These are phyloP conservation scores for Lasioglossum oenotherae DNA, from an alignment of 2,888 invertebrate species.

Conservation along the genomic window DNA sequence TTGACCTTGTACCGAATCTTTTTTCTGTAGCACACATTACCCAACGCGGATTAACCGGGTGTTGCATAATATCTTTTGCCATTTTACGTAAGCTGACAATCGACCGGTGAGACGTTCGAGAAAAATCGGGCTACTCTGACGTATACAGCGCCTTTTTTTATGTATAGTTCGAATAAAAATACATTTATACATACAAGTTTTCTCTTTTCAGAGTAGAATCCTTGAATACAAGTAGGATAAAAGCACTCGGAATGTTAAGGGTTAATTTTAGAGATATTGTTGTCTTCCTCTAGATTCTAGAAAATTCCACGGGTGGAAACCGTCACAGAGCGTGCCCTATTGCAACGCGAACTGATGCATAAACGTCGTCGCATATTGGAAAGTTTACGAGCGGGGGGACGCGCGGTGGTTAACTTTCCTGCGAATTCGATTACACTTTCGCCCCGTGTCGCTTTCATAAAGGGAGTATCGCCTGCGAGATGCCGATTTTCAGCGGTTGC, in stretches of 20 bases:
- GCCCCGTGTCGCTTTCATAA: slow-evolving; percentile 20
- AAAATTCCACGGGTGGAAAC: background rate
- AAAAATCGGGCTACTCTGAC: slow-evolving; percentile 32
- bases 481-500: background rate
- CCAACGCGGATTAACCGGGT: slow-evolving; percentile 43
- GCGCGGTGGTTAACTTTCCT: slow-evolving; percentile 17
- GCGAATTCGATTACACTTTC: slow-evolving; percentile 39
- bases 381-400: slow-evolving; percentile 33
- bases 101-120: slow-evolving; percentile 26
- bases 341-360: slow-evolving; percentile 9
- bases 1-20: slow-evolving; percentile 51
- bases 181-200: background rate
- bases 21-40: slow-evolving; percentile 43
- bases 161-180: background rate
- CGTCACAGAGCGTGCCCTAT: slow-evolving; percentile 1
- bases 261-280: background rate
- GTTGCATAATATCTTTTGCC: slow-evolving; percentile 36
- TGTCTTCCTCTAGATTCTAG: background rate
- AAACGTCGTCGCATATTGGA: slow-evolving; percentile 32
- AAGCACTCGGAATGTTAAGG: background rate
- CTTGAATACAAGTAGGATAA: no score
- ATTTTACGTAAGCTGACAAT: slow-evolving; percentile 52
- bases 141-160: background rate
- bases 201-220: background rate
- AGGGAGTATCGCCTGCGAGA: slow-evolving; percentile 4